Evolutionary conservation across 2,113 vertebrate species (phyloP).

Genomic region (Corythornis vintsioides): DNA sequence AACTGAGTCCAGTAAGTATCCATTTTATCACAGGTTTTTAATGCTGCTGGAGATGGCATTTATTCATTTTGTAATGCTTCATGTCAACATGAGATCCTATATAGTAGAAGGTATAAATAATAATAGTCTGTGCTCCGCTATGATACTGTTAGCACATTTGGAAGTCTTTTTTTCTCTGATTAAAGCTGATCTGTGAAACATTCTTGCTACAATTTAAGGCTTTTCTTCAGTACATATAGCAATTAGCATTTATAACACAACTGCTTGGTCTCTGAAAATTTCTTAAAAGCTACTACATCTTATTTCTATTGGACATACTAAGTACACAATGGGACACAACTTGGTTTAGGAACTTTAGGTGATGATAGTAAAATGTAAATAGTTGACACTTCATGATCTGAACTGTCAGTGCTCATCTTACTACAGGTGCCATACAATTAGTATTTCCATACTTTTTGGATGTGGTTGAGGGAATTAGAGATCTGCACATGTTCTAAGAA

Average conservation of each 20-base stretch:
- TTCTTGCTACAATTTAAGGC: neutral
- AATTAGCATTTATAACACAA: neutral
- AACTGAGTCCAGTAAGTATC: slow-evolving; percentile 87
- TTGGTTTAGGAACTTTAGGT: neutral
- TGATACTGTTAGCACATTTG: neutral
- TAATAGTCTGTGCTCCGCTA: neutral
- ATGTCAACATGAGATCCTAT: neutral
- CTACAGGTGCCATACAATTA: neutral
- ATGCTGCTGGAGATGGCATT: neutral
- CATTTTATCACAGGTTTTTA: neutral
- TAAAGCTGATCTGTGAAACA: neutral
- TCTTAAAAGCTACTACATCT: neutral
- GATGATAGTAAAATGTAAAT: neutral
- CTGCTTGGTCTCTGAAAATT: neutral
- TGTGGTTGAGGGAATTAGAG: neutral
- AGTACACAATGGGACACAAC: neutral
- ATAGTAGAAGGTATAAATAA: neutral
- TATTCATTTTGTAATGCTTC: neutral
- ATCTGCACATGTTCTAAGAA: neutral
- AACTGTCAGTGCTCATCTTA: neutral
- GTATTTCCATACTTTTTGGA: neutral
- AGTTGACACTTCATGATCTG: neutral
- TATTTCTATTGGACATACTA: neutral
- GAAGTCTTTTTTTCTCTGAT: neutral
- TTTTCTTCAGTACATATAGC: neutral